Evolutionary conservation across 2,113 vertebrate species (phyloP).

Genomic region (Heterochromis multidens): DNA sequence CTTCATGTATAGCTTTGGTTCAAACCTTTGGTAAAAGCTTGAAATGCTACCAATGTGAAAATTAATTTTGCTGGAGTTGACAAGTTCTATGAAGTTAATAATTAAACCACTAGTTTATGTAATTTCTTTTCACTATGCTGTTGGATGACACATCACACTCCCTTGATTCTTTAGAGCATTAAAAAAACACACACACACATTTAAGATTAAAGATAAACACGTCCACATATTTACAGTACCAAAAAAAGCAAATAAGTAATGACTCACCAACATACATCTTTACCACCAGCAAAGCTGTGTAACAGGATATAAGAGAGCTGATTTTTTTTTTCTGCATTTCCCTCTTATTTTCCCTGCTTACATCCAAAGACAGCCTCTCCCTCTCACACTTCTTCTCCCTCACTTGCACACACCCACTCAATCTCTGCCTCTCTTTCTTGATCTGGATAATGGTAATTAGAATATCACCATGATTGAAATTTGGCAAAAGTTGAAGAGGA

Average conservation of each 20-base stretch:
- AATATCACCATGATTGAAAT: conserved; percentile 71
- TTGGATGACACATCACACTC: neutral
- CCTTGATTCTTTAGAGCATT: neutral
- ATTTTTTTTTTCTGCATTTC: neutral
- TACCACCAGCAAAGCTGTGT: neutral
- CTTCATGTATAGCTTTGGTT: neutral
- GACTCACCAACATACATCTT: neutral
- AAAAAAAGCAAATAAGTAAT: neutral
- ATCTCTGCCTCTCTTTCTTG: conserved; percentile 25
- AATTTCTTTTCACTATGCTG: neutral
- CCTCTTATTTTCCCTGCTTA: neutral
- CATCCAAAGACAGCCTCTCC: neutral
- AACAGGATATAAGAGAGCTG: neutral
- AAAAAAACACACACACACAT: too few relatives aligned
- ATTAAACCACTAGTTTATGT: neutral
- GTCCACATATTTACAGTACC: neutral
- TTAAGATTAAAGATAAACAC: neutral
- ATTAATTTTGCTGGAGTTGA: neutral
- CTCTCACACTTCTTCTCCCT: neutral
- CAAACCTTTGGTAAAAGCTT: neutral
- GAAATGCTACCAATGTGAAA: neutral
- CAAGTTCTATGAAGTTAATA: neutral
- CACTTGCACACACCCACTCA: conserved; percentile 27
- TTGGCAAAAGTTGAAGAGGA: conserved; percentile 72
- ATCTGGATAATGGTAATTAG: conserved; percentile 69